Evolutionary conservation across 2,113 vertebrate genomes (phyloP), one percentile per base, ranked within the genome.

Genomic region (Zosterops pallidus): DNA sequence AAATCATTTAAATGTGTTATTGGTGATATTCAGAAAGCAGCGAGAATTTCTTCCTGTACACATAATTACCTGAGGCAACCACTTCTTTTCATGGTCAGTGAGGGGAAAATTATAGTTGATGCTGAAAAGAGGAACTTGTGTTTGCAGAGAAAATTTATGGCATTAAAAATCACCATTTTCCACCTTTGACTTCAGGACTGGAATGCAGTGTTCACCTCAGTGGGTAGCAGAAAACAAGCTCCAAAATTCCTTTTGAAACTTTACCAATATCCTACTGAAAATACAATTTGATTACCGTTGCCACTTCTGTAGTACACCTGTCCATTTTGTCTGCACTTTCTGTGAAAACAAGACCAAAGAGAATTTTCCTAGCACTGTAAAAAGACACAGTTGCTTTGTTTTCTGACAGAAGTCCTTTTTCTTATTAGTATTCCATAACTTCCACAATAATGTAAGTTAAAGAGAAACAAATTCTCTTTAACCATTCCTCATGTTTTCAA

Each of bases 1-100:
- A 95, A 97, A 96, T 97, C 89, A 97, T 88, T 96, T 96, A 52
- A 97, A 97, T 3, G 3, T 84, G 59, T 80, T 96, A 93, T 65
- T 93, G 90, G 95, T 59, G 81, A 88, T 94, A 96, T 90, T 97
- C 94, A 94, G 63, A 95, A 86, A 96, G 79, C 71, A 89, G 29
- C 57, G 64, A 80, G 86, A 78, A 55, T 93, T 91, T 95, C 93
- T 92, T 97, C 69, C 92, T 92, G 50, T 85, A 90, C 74, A 86
- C 47, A 90, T 93, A 94, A 97, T 96, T 95, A 94, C 92, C 96
- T 44, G 82, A 90, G 85, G 86, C 92, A 95, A 95, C 39, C 79
- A 69, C 37, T 96, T 94, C 78, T 90, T 95, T 97, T 92, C 92
- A 62, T 84, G 56, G 77, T 85, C 86, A 96, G 37, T 53, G 52